Conservation (phyloP, 2,888 invertebrate genomes). For the Agriotes lineatus region DNA sequence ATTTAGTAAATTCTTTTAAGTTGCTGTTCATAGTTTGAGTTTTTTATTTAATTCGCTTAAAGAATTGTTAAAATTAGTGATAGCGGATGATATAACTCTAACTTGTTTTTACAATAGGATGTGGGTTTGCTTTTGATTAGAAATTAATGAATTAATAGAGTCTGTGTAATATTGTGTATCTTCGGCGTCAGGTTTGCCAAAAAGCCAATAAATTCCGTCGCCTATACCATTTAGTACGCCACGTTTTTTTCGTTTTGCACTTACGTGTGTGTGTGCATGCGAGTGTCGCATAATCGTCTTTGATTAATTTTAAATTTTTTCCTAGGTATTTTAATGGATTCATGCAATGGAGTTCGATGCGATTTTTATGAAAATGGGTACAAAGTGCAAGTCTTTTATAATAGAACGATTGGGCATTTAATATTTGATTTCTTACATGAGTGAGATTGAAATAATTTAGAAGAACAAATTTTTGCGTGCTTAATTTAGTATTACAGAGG, state of each 20-base stretch:
- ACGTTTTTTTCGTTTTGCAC: background rate
- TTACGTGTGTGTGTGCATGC: background rate
- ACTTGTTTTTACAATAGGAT: slow-evolving; percentile 21
- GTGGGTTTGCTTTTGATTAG: background rate
- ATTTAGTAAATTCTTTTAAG: background rate
- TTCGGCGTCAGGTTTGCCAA: slow-evolving; percentile 2
- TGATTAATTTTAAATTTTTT: background rate
- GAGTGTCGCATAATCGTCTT: background rate
- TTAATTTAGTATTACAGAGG: background rate
- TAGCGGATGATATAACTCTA: slow-evolving; percentile 8
- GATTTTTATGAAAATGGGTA: background rate
- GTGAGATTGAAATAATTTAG: background rate
- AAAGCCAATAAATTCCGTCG: background rate
- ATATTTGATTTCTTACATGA: background rate
- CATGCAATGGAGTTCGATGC: background rate
- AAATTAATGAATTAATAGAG: slow-evolving; percentile 18
- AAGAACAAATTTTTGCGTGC: background rate
- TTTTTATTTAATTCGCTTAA: background rate
- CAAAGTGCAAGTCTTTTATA: background rate
- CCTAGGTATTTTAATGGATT: background rate
- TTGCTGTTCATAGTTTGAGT: too few relatives aligned
- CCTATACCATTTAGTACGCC: background rate
- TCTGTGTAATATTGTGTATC: slow-evolving; percentile 14
- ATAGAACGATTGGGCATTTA: background rate
- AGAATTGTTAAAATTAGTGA: slow-evolving; percentile 22